Conservation (phyloP, 1,140 invertebrate species). For the Plodia interpunctella region DNA sequence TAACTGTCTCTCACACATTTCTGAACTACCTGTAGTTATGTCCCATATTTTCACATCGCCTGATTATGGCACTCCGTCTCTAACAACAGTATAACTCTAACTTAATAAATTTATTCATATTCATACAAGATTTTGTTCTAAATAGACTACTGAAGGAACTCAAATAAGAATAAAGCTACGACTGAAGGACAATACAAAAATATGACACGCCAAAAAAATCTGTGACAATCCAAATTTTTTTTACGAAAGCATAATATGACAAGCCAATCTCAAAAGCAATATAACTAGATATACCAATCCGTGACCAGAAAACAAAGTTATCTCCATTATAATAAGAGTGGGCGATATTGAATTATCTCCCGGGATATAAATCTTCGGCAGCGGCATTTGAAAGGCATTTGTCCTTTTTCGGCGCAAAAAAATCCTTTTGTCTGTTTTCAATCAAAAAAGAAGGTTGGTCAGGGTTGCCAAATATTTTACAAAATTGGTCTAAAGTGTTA, state of each 20-base stretch:
- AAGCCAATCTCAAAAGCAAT: neutral
- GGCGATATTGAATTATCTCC: conserved; percentile 48
- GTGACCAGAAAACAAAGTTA: conserved; percentile 37
- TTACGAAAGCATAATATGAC: neutral
- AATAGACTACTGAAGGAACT: too few relatives aligned
- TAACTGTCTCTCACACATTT: too few relatives aligned
- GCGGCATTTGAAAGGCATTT: conserved; percentile 48
- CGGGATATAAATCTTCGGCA: conserved; percentile 41
- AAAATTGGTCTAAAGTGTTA: conserved; percentile 10
- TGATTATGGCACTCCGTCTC: too few relatives aligned
- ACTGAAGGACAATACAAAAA: too few relatives aligned
- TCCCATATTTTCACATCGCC: too few relatives aligned
- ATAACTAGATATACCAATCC: conserved; percentile 10
- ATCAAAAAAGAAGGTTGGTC: conserved; percentile 34
- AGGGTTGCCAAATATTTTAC: conserved; percentile 27
- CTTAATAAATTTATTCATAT: too few relatives aligned
- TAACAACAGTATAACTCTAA: too few relatives aligned
- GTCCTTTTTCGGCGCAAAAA: conserved; percentile 42
- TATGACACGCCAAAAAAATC: too few relatives aligned
- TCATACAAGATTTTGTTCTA: too few relatives aligned
- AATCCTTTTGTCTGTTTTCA: conserved; percentile 58
- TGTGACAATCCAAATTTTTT: conserved; percentile 7
- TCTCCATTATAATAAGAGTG: conserved; percentile 39
- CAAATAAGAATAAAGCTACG: neutral
- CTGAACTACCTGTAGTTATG: too few relatives aligned